Evolutionary conservation across 2,113 vertebrate genomes (phyloP), one percentile per base, ranked within the genome.

Genomic region (Dromaius novaehollandiae): DNA sequence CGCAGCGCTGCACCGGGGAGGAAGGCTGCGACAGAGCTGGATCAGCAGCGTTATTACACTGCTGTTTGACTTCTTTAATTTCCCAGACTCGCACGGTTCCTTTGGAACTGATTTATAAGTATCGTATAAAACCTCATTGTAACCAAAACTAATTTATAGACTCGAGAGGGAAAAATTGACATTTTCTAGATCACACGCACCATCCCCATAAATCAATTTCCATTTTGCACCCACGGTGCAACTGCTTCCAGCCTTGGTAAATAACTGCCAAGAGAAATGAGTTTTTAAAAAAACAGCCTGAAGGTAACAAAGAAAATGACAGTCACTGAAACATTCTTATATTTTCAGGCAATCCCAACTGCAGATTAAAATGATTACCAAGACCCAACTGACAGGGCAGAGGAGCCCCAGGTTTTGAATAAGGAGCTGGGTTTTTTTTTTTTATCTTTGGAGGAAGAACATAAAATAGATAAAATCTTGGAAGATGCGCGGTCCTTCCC

Each of bases 211-310:
- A 97, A 97, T 97, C 97, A 95, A 94, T 87, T 95, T 87, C 70
- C 61, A 77, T 90, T 91, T 58, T 80, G 74, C 2, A 14, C 86
- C 66, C 76, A 42, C 11, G 11, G 74, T 89, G 87, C 70, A 32
- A 83, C 93, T 65, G 63, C 81, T 83, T 64, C 89, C 94, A 95
- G 96, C 81, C 93, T 91, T 32, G 71, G 93, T 88, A 96, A 96
- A 97, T 93, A 97, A 97, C 96, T 78, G 96, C 97, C 97, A 94
- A 56, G 80, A 74, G 69, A 94, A 91, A 97, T 93, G 97, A 96
- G 96, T 93, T 95, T 81, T 60, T 86, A 95, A 97, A 96, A 84
- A 89, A 75, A 85, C 77, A 46, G 89, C 81, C 79, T 80, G 83
- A 88, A 80, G 93, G 96, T 6, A 74, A 97, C 95, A 96, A 90